Evolutionary conservation across 2,888 invertebrate species (phyloP).

Genomic region (Nebria brevicollis): DNA sequence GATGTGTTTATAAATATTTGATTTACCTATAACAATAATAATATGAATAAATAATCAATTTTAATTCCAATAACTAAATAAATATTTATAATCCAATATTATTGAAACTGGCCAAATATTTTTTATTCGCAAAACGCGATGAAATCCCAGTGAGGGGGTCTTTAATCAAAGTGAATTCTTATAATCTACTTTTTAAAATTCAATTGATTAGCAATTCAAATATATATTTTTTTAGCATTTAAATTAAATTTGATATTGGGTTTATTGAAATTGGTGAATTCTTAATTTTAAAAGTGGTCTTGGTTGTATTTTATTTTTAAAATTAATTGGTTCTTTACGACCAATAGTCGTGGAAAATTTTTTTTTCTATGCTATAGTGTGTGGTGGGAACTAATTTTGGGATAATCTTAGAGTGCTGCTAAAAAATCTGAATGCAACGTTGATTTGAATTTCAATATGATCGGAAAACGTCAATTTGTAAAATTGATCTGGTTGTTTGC

Average conservation of each 20-base stretch:
- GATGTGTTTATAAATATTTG: too few species aligned
- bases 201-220: slow-evolving; percentile 1
- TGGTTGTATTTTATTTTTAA: neutral
- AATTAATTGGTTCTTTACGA: neutral
- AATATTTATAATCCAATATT: too few species aligned
- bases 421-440: neutral
- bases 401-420: neutral
- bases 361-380: neutral
- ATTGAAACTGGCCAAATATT: too few species aligned
- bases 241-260: neutral
- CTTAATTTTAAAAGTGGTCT: neutral
- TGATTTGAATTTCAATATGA: slow-evolving; percentile 41
- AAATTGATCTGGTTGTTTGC: slow-evolving; percentile 63
- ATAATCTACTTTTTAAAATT: neutral
- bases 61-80: too few species aligned
- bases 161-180: neutral
- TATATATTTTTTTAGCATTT: neutral
- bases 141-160: neutral
- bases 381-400: neutral
- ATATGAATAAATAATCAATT: too few species aligned
- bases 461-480: slow-evolving; percentile 50
- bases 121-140: neutral
- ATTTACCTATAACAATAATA: too few species aligned
- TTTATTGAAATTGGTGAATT: neutral
- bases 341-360: neutral